Conservation (phyloP, 1,140 invertebrate genomes). For the Elymnias hypermnestra region DNA sequence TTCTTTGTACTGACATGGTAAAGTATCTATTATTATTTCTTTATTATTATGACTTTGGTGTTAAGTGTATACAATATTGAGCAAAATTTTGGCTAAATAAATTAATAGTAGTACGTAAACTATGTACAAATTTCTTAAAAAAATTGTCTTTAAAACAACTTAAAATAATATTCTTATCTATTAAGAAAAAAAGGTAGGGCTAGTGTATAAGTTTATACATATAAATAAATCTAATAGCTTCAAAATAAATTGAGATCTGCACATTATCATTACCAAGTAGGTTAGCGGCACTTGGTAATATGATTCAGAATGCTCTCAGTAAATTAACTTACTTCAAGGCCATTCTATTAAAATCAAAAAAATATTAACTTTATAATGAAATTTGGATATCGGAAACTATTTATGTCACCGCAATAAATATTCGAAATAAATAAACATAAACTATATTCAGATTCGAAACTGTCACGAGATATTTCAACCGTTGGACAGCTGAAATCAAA, state of each 20-base stretch:
- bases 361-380: no score
- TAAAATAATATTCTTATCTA: slow-evolving; percentile 40
- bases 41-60: slow-evolving; percentile 73
- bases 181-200: slow-evolving; percentile 49
- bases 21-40: slow-evolving; percentile 31
- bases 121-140: slow-evolving; percentile 54
- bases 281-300: slow-evolving; percentile 24
- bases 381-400: no score
- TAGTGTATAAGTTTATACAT: slow-evolving; percentile 31
- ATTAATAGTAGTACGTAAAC: slow-evolving; percentile 53
- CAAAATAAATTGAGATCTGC: slow-evolving; percentile 62
- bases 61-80: slow-evolving; percentile 71
- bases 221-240: slow-evolving; percentile 66
- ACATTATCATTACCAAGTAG: slow-evolving; percentile 35
- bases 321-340: background rate
- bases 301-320: slow-evolving; percentile 5
- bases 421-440: background rate
- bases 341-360: background rate
- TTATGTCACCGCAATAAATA: no score
- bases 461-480: background rate
- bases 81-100: slow-evolving; percentile 73
- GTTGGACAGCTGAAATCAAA: no score
- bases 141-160: slow-evolving; percentile 55
- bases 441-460: background rate
- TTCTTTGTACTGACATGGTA: slow-evolving; percentile 69